Evolutionary conservation across 2,113 vertebrate genomes (phyloP).

Genomic region (Talpa occidentalis): DNA sequence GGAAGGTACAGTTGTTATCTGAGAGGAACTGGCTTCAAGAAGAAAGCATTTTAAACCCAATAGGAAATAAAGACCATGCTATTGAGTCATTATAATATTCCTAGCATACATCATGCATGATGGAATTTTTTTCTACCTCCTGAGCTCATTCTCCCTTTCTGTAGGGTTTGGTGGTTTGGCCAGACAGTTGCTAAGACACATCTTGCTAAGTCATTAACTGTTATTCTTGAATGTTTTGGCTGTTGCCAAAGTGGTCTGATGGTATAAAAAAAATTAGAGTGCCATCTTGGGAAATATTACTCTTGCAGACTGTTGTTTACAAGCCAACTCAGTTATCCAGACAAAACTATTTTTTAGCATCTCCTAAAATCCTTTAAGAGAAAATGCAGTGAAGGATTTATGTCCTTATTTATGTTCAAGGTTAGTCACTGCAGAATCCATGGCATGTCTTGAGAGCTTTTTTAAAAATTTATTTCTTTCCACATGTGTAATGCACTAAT

Average conservation of each 20-base stretch:
- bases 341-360: constrained; percentile 42
- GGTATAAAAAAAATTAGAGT: constrained; percentile 55
- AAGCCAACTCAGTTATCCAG: background rate
- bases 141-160: constrained; percentile 71
- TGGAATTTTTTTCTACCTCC: constrained; percentile 70
- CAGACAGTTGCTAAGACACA: constrained; percentile 74
- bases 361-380: background rate
- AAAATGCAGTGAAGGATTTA: background rate
- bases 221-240: constrained; percentile 67
- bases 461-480: background rate
- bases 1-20: background rate
- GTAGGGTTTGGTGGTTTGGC: constrained; percentile 81
- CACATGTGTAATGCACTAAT: background rate
- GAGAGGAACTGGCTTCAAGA: background rate
- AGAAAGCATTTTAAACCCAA: constrained; percentile 19
- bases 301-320: constrained; percentile 69
- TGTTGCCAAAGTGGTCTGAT: constrained; percentile 45
- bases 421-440: background rate
- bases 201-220: constrained; percentile 67
- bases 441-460: background rate
- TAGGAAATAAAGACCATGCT: constrained; percentile 44
- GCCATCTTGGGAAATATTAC: constrained; percentile 84
- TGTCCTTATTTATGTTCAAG: constrained; percentile 14
- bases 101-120: constrained; percentile 41
- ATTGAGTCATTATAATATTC: constrained; percentile 61